Base-by-base conservation (phyloP, 2,888 invertebrate species). In the Polydrusus cervinus region DNA sequence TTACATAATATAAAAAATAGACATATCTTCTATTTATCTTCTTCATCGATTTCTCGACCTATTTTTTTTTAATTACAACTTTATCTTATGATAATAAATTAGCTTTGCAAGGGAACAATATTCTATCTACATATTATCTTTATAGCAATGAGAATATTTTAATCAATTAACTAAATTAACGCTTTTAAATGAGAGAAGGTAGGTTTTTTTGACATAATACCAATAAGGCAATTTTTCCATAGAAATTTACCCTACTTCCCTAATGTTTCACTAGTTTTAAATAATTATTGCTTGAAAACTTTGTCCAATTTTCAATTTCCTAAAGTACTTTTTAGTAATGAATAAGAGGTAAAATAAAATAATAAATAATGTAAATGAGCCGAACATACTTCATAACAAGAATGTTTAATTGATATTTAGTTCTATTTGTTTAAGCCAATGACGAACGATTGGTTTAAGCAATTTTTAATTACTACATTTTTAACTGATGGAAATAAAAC, bases 1-100 rank as follows among this genome's bases (percentile, higher is more conserved):
- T 71, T 71, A 64, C 40, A 20, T 43, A 43, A 64, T 64, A 71
- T 71, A 53, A 71, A 71, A 71, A 43, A 70, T 62, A 49, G 43
- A 68, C 55, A n/a, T 43, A 6, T 34, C n/a, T 43, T n/a, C n/a
- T n/a, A 13, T 14, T 16, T 16, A 47, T 16, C n/a, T 47, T 47
- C 16, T 16, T 16, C 5, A 5, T 47, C 16, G 14, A 1, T 43
- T 43, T 43, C 43, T 43, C 5, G 43, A 43, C 13, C 11, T 43
- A n/a, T n/a, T n/a, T n/a, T n/a, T n/a, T n/a, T n/a, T n/a, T 43
- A n/a, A 40, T 40, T 9, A 11, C 10, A 8, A 40, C 40, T 25
- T 1, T 25, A 25, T 25, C 25, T 25, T 25, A 25, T 25, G 5
- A 1, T 25, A n/a, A 25, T 25, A 25, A 25, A 3, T 25, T 25